phyloP scores from a whole-genome alignment of 2,888 invertebrate species.

The Macaria notata region DNA sequence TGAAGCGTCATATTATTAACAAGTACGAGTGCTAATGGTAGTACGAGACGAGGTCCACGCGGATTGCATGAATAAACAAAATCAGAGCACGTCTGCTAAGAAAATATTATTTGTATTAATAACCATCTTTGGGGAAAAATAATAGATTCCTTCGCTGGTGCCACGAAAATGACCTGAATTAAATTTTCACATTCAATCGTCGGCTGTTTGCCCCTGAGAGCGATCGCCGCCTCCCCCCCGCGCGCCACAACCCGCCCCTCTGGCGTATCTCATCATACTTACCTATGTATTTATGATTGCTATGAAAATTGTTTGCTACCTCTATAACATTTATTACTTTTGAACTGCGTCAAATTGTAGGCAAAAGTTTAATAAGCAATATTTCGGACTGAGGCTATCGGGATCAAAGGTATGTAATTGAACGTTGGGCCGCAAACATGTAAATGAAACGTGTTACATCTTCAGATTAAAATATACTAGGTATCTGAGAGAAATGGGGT shows the following conservation, averaged over 20 bases:
- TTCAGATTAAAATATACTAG: slow-evolving; percentile 3
- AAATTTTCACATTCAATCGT: slow-evolving; percentile 80
- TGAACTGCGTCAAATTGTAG: slow-evolving; percentile 22
- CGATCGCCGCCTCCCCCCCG: slow-evolving; percentile 55
- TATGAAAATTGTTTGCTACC: slow-evolving; percentile 30
- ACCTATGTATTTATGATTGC: slow-evolving; percentile 55
- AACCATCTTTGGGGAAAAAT: slow-evolving; percentile 64
- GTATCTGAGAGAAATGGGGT: not conserved
- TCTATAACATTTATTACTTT: slow-evolving; percentile 27
- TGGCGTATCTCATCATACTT: slow-evolving; percentile 54
- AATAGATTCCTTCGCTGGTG: slow-evolving; percentile 64
- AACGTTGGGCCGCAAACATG: slow-evolving; percentile 4
- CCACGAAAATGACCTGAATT: slow-evolving; percentile 76
- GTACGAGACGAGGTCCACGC: slow-evolving; percentile 33
- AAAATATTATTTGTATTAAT: slow-evolving; percentile 62
- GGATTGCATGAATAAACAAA: slow-evolving; percentile 44
- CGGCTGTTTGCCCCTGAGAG: slow-evolving; percentile 70
- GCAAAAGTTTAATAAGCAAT: slow-evolving; percentile 23
- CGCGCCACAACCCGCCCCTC: slow-evolving; percentile 36
- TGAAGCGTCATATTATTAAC: slow-evolving; percentile 41
- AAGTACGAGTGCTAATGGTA: slow-evolving; percentile 33
- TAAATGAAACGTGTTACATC: not conserved
- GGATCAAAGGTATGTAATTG: slow-evolving; percentile 19
- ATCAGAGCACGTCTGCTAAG: slow-evolving; percentile 32
- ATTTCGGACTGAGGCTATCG: slow-evolving; percentile 14